phyloP scores from a whole-genome alignment of 2,113 vertebrate genomes.

The Leptosomus discolor region DNA sequence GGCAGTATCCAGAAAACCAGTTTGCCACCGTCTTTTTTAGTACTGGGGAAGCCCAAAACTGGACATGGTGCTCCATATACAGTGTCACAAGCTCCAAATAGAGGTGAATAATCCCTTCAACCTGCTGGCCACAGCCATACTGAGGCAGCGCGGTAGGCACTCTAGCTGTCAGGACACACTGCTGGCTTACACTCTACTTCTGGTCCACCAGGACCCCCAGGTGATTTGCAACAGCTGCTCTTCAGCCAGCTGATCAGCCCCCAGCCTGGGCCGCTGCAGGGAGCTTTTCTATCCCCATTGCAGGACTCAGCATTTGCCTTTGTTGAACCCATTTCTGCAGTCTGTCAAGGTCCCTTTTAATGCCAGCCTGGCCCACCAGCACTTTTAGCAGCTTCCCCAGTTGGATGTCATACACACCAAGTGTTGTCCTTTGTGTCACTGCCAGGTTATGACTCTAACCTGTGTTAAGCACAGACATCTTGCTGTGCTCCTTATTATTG shows the following conservation, averaged over 20 bases:
- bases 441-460: not conserved
- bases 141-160: not conserved
- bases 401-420: not conserved
- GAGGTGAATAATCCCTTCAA: not conserved
- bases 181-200: not conserved
- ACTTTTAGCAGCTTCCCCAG: not conserved
- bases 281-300: not conserved
- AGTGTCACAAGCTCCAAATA: not conserved
- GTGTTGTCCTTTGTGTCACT: too few species aligned
- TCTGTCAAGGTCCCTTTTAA: not conserved
- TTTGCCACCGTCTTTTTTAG: not conserved
- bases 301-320: not conserved
- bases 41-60: not conserved
- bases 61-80: not conserved
- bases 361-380: not conserved
- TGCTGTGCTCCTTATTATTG: not conserved
- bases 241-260: not conserved
- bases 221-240: not conserved
- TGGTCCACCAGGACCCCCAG: not conserved
- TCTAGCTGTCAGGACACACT: fast-evolving
- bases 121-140: not conserved
- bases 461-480: not conserved
- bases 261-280: not conserved
- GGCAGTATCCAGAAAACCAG: not conserved
- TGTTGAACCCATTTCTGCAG: not conserved